Base-by-base conservation (phyloP, 2,888 invertebrate genomes). In the Octodonta nipae region DNA sequence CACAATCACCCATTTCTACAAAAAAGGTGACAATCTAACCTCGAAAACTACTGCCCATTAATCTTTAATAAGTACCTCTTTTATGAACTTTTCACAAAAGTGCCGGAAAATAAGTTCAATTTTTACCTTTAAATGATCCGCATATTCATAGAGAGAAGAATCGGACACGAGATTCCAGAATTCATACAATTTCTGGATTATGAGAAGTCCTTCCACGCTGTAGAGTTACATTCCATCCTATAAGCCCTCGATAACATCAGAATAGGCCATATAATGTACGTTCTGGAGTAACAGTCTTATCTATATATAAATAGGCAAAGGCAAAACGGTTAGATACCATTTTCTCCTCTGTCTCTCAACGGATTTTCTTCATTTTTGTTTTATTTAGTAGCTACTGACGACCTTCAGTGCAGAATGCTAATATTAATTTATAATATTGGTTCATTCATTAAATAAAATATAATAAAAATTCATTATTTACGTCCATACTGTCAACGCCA, bases 111-210 rank as follows among this genome's bases (percentile, higher is more conserved):
- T 6, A 20, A 20, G 20, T 20, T 20, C 20, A n/a, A 20, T 20
- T 20, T 20, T n/a, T 20, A 20, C 20, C 20, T 20, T n/a, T n/a
- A 20, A n/a, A n/a, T n/a, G n/a, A 20, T 20, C 20, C 20, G 20
- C 20, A 20, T 20, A 20, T n/a, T 20, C n/a, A 20, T 20, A 20
- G 20, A 20, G 20, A 20, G n/a, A 20, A 20, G 20, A 6, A 6
- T n/a, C n/a, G 20, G n/a, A 20, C n/a, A 20, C 20, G n/a, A 20
- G 7, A 7, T 20, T 20, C 20, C 20, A 7, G n/a, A 7, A n/a
- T 20, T n/a, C 20, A n/a, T 20, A 20, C 7, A 6, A 6, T 20
- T 20, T n/a, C 7, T 20, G 20, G 20, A 20, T 20, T 20, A 20
- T 20, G 20, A 20, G 20, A 20, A 20, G 20, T 6, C n/a, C n/a